These are phyloP conservation scores for Gambusia holbrooki DNA, from an alignment of 2,113 vertebrate genomes.

Conservation along the genomic window DNA sequence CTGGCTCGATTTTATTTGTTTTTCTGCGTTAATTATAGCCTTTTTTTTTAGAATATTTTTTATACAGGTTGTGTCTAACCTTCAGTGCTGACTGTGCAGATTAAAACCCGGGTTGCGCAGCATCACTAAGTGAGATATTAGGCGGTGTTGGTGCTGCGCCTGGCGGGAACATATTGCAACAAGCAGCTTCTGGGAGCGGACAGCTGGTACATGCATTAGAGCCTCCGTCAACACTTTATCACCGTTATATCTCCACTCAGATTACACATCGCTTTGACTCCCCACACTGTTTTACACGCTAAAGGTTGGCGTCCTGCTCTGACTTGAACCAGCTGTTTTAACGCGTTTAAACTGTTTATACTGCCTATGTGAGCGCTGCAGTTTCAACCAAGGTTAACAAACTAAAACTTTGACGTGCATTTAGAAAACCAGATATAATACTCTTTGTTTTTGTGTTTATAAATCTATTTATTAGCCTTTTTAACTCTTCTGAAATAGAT, in stretches of 20 bases:
- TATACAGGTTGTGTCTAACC: constrained; percentile 3
- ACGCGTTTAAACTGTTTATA: too few relatives aligned
- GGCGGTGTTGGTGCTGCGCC: constrained; percentile 24
- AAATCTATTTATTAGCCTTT: too few relatives aligned
- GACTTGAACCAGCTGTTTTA: constrained; percentile 20
- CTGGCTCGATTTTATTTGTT: constrained; percentile 11
- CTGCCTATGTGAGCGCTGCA: constrained; percentile 2
- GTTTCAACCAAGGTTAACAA: not conserved
- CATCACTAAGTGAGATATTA: constrained; percentile 19
- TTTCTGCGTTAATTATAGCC: not conserved
- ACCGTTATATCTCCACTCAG: constrained; percentile 18
- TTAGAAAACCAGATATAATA: too few relatives aligned
- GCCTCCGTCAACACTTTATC: constrained; percentile 38
- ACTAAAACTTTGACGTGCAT: too few relatives aligned
- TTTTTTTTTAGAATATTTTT: not conserved
- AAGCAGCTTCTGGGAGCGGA: constrained; percentile 33
- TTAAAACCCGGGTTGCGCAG: constrained; percentile 11
- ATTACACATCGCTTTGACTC: constrained; percentile 18
- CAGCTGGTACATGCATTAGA: constrained; percentile 23
- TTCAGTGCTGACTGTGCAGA: constrained; percentile 3
- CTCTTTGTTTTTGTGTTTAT: too few relatives aligned
- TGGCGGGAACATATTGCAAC: constrained; percentile 37
- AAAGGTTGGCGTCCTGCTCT: constrained; percentile 18
- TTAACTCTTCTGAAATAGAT: too few relatives aligned
- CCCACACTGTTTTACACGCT: constrained; percentile 2